Base-by-base conservation (phyloP, 2,888 invertebrate genomes). In the Conops quadrifasciatus region DNA sequence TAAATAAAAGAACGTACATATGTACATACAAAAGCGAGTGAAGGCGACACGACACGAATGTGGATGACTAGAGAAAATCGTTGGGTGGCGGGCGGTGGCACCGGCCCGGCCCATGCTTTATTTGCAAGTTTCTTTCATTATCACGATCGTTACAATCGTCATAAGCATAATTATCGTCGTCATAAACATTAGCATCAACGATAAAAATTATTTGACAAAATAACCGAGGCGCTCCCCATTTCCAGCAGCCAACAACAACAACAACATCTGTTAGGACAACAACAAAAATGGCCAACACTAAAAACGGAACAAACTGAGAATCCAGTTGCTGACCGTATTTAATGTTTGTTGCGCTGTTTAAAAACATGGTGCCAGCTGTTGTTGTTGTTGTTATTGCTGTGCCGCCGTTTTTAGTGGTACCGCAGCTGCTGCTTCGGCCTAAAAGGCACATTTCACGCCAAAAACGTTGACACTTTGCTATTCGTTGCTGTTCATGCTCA, bases 221-320 rank as follows among this genome's bases (percentile, higher is more conserved):
- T 58, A 67, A 36, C 56, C 36, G 16, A 47, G 15, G 3, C 2
- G n/a, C n/a, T n/a, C n/a, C n/a, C n/a, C n/a, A n/a, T n/a, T n/a
- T n/a, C n/a, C n/a, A n/a, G n/a, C n/a, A n/a, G n/a, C 30, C 70
- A 72, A 51, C 62, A 53, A 24, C 66, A 71, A 56, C 60, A 74
- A 72, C 67, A 62, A 72, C 73, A 74, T 71, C 64, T 71, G 43
- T 65, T 72, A 64, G 74, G 71, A 56, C 53, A 71, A 53, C 64
- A 65, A 71, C 67, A 67, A 49, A 59, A 67, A 43, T 43, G 9
- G 7, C 7, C 51, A 51, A 7, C 9, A 51, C 51, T 4, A 16
- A 51, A 51, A 51, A 51, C 15, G 15, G n/a, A 51, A 7, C 9
- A 51, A 11, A n/a, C 13, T 11, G 45, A 43, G 7, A 43, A 43